Evolutionary conservation across 2,888 invertebrate genomes (phyloP), one percentile per base, ranked within the genome.

Genomic region (Brachycybe producta): DNA sequence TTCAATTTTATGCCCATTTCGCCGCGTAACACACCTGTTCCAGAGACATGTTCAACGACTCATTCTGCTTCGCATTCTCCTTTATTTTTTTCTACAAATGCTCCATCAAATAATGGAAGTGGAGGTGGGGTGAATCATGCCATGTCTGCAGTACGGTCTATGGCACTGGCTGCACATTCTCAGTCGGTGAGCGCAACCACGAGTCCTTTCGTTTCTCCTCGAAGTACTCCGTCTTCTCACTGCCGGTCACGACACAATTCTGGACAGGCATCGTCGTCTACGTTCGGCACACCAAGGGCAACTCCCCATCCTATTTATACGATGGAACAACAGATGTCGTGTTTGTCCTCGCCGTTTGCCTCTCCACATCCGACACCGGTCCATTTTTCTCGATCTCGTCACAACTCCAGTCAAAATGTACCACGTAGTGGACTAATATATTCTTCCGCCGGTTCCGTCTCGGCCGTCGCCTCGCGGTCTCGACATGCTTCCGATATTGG

Each of bases 1-100:
- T 87, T 84, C 64, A 84, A 81, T 65, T 88, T 88, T 62, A 82
- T 82, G 27, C 87, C 87, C 0, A 88, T 88, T 62, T 84, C 85
- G 30, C 84, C 84, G 7, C 79, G 78, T 24, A 57, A 60, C 48
- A 59, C 60, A 30, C 58, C 60, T 23, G 55, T 58, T 27, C 57
- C 59, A 5, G 60, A 60, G 32, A 51, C 48, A 15, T 27, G 27
- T 8, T 27, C 28, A 11, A 27, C 44, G 27, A 49, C 49, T 7
- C 49, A 49, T 21, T 49, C 32, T 30, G 32, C 32, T n/a, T 30
- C 32, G 32, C n/a, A 8, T 30, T 30, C 32, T n/a, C 32, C 8
- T 15, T 23, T n/a, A 34, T 13, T 13, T 30, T 30, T 8, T 30
- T 8, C 51, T 41, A 8, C 51, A 49, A 19, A 28, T 30, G 8